Base-by-base conservation (phyloP, 2,888 invertebrate species). In the Matsumyia berberina region DNA sequence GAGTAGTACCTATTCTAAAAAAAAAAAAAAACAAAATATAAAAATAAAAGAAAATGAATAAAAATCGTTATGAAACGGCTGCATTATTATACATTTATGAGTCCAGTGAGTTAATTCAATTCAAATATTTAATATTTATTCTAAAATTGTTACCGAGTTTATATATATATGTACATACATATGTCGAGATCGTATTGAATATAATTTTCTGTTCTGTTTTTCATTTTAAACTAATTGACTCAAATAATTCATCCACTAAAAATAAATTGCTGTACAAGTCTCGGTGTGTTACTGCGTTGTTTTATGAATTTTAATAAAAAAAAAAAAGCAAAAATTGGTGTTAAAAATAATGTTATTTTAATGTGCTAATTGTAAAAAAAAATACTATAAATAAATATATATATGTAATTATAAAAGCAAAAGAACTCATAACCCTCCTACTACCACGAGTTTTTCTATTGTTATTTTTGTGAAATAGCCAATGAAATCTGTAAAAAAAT, bases 201-300 rank as follows among this genome's bases (percentile, higher is more conserved):
- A 39, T n/a, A 11, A 49, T 19, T 17, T 12, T 19, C 37, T 64
- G 42, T 5, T 37, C 29, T 44, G 24, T 37, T n/a, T 33, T 44
- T 42, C n/a, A n/a, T 70, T 49, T 15, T 49, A 66, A 55, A 46
- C 44, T 49, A 11, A 3, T 42, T 39, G 17, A 33, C 35, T n/a
- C 33, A 51, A 19, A 44, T 42, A 37, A n/a, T 58, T 4, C 11
- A 39, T 42, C 5, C 6, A 53, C 49, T 55, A 33, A 29, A 55
- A 51, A 46, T 29, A 39, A 37, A 67, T 33, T 24, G 15, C 9
- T 62, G 53, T 64, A 11, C 55, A 51, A 39, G 15, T 73, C 67
- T 83, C 67, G 67, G 53, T 73, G 73, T 83, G 42, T 69, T 66
- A 79, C 35, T 73, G 44, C 37, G 72, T 83, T 77, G 37, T 72